Evolutionary conservation across 2,888 invertebrate species (phyloP), one percentile per base, ranked within the genome.

Genomic region (Podotricha telesiphe): DNA sequence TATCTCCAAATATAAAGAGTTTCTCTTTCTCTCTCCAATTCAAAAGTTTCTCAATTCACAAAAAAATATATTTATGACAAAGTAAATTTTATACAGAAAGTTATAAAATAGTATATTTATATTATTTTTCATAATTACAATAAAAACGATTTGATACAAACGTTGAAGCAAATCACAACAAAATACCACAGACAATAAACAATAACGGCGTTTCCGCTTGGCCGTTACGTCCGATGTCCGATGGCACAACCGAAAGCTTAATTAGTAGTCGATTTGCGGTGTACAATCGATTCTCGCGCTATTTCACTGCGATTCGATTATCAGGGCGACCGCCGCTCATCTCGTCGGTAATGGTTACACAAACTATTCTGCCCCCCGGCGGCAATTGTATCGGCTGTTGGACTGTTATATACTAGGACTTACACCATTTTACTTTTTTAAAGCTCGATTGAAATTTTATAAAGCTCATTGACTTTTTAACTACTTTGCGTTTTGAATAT

Each of bases 221-320:
- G 1, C 42, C 51, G 56, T 40, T 42, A 17, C 55, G 11, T 55
- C 55, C 55, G 11, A 37, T 28, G 65, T 28, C 61, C 47, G 40
- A 63, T 53, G 68, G 62, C 71, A 71, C 76, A 76, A 77, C 77
- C 75, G 75, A 76, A 72, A 69, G 73, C 73, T 76, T 75, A 73
- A 75, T 77, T 75, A 76, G 74, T 72, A 84, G 79, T 82, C 80
- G 83, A 84, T 86, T 84, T 84, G 83, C 76, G 79, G 79, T 77
- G 70, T 74, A 85, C 86, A 87, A 87, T 88, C 88, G 86, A 88
- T 88, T 88, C 80, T 79, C 80, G 83, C 83, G 84, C 85, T 78
- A 84, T 86, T 84, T 84, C 78, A 71, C 71, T 80, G 80, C 78
- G 80, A 86, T 88, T 86, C 85, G 87, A 88, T 88, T 86, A 88